phyloP scores from a whole-genome alignment of 2,113 vertebrate species.

The Nematolebias whitei region DNA sequence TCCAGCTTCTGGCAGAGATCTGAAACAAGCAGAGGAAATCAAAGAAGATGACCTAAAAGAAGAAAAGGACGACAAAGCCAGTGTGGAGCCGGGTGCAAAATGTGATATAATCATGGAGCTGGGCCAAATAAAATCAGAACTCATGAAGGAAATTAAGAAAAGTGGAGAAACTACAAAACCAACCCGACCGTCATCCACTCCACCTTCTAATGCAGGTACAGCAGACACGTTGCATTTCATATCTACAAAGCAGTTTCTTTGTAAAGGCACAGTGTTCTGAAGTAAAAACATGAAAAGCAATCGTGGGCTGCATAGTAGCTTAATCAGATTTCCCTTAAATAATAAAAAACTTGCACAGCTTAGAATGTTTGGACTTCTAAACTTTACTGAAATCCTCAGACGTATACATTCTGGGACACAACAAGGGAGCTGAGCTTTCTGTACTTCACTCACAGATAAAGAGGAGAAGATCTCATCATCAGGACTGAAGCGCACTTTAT shows the following conservation, averaged over 20 bases:
- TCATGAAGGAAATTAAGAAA: constrained; percentile 46
- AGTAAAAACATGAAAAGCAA: background rate
- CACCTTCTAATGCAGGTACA: constrained; percentile 70
- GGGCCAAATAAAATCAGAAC: constrained; percentile 47
- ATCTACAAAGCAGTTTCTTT: background rate
- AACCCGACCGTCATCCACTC: constrained; percentile 67
- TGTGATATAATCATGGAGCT: constrained; percentile 53
- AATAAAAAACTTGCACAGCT: too few species aligned
- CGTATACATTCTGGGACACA: too few species aligned
- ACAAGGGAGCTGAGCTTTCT: too few species aligned
- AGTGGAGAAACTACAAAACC: constrained; percentile 30
- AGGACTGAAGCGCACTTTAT: constrained; percentile 77
- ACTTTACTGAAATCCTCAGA: too few species aligned
- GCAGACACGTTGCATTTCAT: background rate
- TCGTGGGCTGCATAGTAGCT: too few species aligned
- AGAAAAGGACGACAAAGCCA: constrained; percentile 19
- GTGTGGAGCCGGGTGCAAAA: constrained; percentile 39
- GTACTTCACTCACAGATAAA: constrained; percentile 27
- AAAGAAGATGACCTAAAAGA: constrained; percentile 44
- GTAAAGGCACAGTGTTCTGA: background rate
- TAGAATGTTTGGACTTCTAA: too few species aligned
- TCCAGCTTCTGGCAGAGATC: constrained; percentile 13
- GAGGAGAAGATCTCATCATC: constrained; percentile 60
- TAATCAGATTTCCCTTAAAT: too few species aligned
- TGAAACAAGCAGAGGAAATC: constrained; percentile 50